phyloP scores from a whole-genome alignment of 92 coral and sea anemone genomes.

The Parazoanthus atlanticus region DNA sequence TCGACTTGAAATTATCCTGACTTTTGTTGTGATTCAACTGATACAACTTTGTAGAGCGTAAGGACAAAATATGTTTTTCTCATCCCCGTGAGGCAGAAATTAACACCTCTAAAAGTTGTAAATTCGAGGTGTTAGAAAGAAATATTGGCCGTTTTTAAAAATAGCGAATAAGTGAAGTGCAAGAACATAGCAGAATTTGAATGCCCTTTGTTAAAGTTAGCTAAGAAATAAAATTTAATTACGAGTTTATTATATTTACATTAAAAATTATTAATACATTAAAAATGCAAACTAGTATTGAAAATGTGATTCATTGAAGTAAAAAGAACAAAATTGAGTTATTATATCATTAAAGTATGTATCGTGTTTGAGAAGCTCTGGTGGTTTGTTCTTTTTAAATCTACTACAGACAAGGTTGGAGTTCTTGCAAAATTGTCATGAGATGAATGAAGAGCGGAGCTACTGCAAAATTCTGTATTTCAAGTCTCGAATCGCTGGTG shows the following conservation, averaged over 20 bases:
- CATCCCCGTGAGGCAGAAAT: not conserved
- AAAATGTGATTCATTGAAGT: not conserved
- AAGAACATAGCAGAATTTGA: not conserved
- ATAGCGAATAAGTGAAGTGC: not conserved
- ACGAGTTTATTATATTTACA: not conserved
- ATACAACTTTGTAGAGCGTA: not conserved
- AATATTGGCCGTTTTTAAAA: not conserved
- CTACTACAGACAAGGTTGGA: not conserved
- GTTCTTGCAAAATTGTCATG: not conserved
- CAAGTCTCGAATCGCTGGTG: not conserved
- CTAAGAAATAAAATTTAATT: not conserved
- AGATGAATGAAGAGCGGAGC: not conserved
- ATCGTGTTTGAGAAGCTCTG: not conserved
- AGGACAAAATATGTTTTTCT: not conserved
- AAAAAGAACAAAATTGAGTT: not conserved
- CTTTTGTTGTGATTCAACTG: not conserved
- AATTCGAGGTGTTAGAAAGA: not conserved
- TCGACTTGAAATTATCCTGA: not conserved
- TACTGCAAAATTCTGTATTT: not conserved
- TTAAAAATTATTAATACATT: not conserved
- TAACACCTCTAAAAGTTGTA: not conserved
- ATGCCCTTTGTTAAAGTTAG: not conserved
- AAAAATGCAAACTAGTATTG: not conserved
- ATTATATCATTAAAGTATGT: not conserved
- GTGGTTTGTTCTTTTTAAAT: not conserved